phyloP scores from a whole-genome alignment of 2,888 invertebrate species.

The Idaea aversata region DNA sequence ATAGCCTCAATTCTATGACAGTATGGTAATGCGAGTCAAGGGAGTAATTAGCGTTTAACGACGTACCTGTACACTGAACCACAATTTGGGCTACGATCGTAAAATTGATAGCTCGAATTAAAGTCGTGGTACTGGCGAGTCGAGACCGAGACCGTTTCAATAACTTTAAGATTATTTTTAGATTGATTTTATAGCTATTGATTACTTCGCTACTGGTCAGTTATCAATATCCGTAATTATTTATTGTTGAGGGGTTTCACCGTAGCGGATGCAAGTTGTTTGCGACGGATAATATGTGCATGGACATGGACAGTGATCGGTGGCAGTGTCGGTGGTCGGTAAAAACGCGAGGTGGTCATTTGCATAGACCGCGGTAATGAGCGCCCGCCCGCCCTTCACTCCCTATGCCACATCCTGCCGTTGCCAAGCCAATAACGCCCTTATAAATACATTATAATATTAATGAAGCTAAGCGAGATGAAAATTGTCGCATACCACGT shows the following conservation, averaged over 20 bases:
- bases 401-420: slow-evolving; percentile 21
- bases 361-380: slow-evolving; percentile 74
- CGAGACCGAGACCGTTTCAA: slow-evolving; percentile 29
- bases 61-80: slow-evolving; percentile 48
- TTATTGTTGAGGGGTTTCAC: slow-evolving; percentile 66
- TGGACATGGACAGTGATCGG: slow-evolving; percentile 66
- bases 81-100: slow-evolving; percentile 42
- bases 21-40: slow-evolving; percentile 49
- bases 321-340: slow-evolving; percentile 58
- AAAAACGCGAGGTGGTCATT: slow-evolving; percentile 73
- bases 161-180: slow-evolving; percentile 36
- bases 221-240: slow-evolving; percentile 74
- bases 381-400: slow-evolving; percentile 42
- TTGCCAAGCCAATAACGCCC: slow-evolving; percentile 44
- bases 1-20: slow-evolving; percentile 51
- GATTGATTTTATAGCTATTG: slow-evolving; percentile 52
- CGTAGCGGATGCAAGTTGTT: slow-evolving; percentile 74
- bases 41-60: slow-evolving; percentile 52
- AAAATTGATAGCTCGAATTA: slow-evolving; percentile 41
- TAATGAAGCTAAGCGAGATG: slow-evolving; percentile 42
- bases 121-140: slow-evolving; percentile 27
- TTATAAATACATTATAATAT: slow-evolving; percentile 36
- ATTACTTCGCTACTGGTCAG: slow-evolving; percentile 50
- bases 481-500: slow-evolving; percentile 37
- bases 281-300: slow-evolving; percentile 71